Evolutionary conservation across 2,888 invertebrate genomes (phyloP).

Genomic region (Metacarcinus magister): DNA sequence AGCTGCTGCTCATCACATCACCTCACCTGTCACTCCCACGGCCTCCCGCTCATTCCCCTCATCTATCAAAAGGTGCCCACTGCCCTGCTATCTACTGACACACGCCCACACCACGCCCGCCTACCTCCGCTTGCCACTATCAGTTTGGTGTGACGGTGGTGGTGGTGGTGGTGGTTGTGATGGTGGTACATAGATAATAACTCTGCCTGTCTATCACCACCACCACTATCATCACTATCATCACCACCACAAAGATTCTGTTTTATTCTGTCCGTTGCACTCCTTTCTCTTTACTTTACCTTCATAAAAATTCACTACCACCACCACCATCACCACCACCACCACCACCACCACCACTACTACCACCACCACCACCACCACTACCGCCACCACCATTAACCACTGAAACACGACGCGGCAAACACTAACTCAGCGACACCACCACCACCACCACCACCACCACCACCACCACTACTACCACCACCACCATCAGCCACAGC

Average conservation of each 20-base stretch:
- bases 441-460: not conserved
- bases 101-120: too few relatives aligned
- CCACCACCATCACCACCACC: conserved; percentile 44
- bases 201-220: not conserved
- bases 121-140: too few relatives aligned
- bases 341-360: conserved; percentile 35
- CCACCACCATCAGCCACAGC: not conserved
- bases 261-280: not conserved
- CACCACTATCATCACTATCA: not conserved
- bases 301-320: not conserved
- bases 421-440: not conserved
- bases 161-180: too few relatives aligned
- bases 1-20: not conserved
- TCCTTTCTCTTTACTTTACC: not conserved
- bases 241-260: not conserved
- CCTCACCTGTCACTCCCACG: not conserved
- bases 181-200: too few relatives aligned
- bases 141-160: too few relatives aligned
- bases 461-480: not conserved
- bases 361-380: not conserved
- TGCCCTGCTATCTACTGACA: too few relatives aligned
- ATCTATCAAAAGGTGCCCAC: too few relatives aligned
- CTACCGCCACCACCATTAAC: conserved; percentile 37
- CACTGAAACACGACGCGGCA: not conserved
- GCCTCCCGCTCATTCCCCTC: too few relatives aligned